Conservation (phyloP, 2,113 vertebrate genomes). For the human (Homo sapiens) region GRCh38 chrX:38546001-38546500, state of each 20-base stretch:
- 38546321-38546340: background rate
- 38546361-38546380: background rate
- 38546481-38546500: background rate
- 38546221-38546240: background rate
- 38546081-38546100: too few relatives aligned
- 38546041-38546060: too few relatives aligned
- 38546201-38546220: background rate
- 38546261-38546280: background rate
- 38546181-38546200: background rate
- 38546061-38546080: too few relatives aligned
- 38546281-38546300: conserved; percentile 30
- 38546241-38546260: background rate
- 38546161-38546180: too few relatives aligned
- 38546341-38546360: background rate
- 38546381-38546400: background rate
- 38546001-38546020: too few relatives aligned
- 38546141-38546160: too few relatives aligned
- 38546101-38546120: too few relatives aligned
- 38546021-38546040: too few relatives aligned
- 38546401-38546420: background rate
- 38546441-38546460: background rate
- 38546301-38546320: background rate
- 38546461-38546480: background rate
- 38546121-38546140: too few relatives aligned
- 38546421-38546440: background rate